Conservation (phyloP, 2,113 vertebrate species). For the Paedocypris sp. region DNA sequence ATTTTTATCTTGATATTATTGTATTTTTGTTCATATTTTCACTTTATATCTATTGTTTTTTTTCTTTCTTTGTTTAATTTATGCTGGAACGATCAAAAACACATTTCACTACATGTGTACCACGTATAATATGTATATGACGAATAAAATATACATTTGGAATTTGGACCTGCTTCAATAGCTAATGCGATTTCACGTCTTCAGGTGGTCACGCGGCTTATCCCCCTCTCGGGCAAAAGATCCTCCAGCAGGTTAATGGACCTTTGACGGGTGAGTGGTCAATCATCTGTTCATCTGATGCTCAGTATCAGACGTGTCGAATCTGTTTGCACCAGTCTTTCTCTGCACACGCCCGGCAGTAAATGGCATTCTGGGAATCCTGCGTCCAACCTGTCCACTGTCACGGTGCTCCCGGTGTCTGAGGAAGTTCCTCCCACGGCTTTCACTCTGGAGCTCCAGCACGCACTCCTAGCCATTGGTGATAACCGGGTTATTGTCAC, state of each 20-base stretch:
- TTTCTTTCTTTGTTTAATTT: no score
- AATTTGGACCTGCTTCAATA: no score
- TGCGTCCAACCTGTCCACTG: slow-evolving; percentile 81
- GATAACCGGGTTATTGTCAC: background rate
- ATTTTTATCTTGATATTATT: no score
- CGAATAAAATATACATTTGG: no score
- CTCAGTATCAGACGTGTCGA: background rate
- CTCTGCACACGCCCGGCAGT: slow-evolving; percentile 61
- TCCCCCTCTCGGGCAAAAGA: slow-evolving; percentile 90
- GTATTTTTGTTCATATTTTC: no score
- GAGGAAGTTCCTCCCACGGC: slow-evolving; percentile 85
- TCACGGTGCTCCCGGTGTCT: slow-evolving; percentile 78
- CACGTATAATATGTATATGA: no score
- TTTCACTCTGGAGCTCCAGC: slow-evolving; percentile 85
- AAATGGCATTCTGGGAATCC: slow-evolving; percentile 83
- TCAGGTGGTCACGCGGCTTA: slow-evolving; percentile 88
- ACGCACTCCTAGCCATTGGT: slow-evolving; percentile 79
- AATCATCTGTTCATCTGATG: background rate
- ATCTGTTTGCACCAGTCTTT: slow-evolving; percentile 44
- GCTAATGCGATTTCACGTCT: no score
- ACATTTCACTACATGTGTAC: no score
- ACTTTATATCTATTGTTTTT: no score
- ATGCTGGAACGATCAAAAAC: no score
- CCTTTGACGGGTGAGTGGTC: slow-evolving; percentile 64
- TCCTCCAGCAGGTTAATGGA: slow-evolving; percentile 80